A percentile compares a stretch with the other conserved stretches of the same genome.
Conservation (phyloP, 2,113 vertebrate genomes). For the Myrmecobius fasciatus region DNA sequence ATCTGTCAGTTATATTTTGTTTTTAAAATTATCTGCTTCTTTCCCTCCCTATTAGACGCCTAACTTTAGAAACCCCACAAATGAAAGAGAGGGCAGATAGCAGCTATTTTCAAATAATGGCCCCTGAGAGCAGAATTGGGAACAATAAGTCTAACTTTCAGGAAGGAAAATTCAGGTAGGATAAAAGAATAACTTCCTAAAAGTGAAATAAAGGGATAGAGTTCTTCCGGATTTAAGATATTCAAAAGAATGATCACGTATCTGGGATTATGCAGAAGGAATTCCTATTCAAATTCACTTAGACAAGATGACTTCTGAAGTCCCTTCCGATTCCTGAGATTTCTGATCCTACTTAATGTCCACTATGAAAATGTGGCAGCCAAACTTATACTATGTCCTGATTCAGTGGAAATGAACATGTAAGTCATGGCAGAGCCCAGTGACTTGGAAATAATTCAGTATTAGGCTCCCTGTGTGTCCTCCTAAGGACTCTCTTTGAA, state of each 20-base stretch:
- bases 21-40: background rate
- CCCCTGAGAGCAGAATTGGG: background rate
- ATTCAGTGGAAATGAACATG: background rate
- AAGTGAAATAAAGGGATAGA: background rate
- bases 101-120: background rate
- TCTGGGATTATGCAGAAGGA: background rate
- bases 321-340: background rate
- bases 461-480: background rate
- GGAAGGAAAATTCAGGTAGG: background rate
- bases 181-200: background rate
- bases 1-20: background rate
- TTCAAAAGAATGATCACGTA: background rate
- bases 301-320: background rate
- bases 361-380: background rate
- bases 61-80: background rate
- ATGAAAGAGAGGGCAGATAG: background rate
- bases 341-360: background rate
- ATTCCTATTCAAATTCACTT: background rate
- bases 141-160: background rate
- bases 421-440: background rate
- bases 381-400: background rate
- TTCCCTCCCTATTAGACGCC: background rate
- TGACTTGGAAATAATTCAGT: conserved; percentile 6
- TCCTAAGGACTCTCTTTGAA: conserved; percentile 8
- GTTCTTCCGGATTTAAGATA: background rate